Evolutionary conservation across 2,797 vertebrate genomes (phyloP).

Genomic region (Holocentrus rufus): DNA sequence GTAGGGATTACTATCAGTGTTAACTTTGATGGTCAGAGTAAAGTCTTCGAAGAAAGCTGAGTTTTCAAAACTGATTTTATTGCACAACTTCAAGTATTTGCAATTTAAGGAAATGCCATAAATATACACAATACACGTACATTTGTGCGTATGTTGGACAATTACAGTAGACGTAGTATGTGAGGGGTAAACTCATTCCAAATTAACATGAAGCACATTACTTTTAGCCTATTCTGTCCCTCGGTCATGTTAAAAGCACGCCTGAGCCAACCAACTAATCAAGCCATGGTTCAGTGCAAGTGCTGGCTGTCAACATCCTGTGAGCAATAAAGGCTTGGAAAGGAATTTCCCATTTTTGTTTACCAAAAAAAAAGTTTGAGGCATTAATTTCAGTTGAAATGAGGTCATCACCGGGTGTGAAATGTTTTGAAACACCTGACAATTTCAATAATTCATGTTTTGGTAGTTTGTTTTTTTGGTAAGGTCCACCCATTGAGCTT

Average conservation of each 20-base stretch:
- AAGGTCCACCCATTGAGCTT: neutral
- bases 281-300: neutral
- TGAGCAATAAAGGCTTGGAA: too few species aligned
- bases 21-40: neutral
- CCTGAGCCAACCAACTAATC: conserved; percentile 31
- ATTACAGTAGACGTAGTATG: conserved; percentile 63
- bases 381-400: neutral
- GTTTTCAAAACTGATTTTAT: conserved; percentile 63
- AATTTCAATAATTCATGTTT: too few species aligned
- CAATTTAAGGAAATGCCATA: conserved; percentile 30
- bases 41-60: neutral
- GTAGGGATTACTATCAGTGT: neutral
- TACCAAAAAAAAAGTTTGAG: too few species aligned
- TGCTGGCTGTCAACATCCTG: neutral
- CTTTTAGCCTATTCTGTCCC: neutral
- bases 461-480: neutral
- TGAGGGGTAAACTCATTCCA: conserved; percentile 31
- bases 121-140: conserved; percentile 39
- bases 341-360: neutral
- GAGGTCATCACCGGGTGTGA: neutral
- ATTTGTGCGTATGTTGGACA: conserved; percentile 65
- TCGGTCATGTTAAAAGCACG: conserved; percentile 10
- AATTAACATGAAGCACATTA: conserved; percentile 21
- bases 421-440: too few species aligned
- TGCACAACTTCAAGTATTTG: conserved; percentile 67